Evolutionary conservation across 2,113 vertebrate species (phyloP), one percentile per base, ranked within the genome.

Genomic region (Drymodes brunneopygia): DNA sequence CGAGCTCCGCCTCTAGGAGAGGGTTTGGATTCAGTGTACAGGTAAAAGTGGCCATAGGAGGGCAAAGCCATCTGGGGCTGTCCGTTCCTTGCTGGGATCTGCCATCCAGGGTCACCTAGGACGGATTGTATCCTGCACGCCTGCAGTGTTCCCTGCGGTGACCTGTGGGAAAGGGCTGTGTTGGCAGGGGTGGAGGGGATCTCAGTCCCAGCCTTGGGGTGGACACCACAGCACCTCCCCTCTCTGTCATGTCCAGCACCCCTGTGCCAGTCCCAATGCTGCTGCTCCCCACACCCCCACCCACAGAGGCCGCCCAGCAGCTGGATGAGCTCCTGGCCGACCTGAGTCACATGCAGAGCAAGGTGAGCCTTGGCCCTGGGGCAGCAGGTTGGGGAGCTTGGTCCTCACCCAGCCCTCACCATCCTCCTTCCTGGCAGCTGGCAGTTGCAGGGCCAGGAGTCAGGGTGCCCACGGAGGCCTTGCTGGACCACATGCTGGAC

Each of bases 401-500:
- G 15, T 31, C 50, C 29, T 35, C 16, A 2, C 12, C n/a, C 10
- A 4, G n/a, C 31, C 28, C 62, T 91, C 72, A 61, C 35, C n/a
- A 0, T 22, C 90, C 57, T 81, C 48, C 51, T 53, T 69, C 35
- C 18, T 1, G 1, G 38, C 80, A 98, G 98, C 85, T 84, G 15
- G 65, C 8, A 7, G 88, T 71, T 3, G 8, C 9, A 3, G 92
- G 91, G 15, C 51, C 25, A 33, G 70, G 71, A 70, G 91, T 50
- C 0, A 13, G 60, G 4, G 61, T 36, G 7, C 24, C 64, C 6
- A 4, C 19, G 1, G 94, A 95, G 93, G 22, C 60, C 31, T 96
- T 66, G 0, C 98, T 99, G 62, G 99, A 99, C 48, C 97, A 97
- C 35, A 98, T 99, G 96, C 97, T 99, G 36, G 98, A 98, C 64